Percentiles rank a stretch among this genome's conserved stretches.
phyloP scores from a whole-genome alignment of 2,113 vertebrate species.

The Cheirogaleus medius region DNA sequence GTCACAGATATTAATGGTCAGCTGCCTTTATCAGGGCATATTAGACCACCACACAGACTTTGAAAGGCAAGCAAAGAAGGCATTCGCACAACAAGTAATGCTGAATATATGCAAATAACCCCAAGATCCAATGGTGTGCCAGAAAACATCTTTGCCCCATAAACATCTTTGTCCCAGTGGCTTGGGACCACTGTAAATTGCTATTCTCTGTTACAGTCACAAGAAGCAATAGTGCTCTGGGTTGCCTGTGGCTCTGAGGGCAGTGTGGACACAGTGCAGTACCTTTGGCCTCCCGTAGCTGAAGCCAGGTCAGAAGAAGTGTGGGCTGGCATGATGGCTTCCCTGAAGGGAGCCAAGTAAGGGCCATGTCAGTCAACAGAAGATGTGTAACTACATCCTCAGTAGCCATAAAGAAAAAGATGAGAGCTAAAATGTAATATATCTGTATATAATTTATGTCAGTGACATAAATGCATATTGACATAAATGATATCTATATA shows the following conservation, averaged over 20 bases:
- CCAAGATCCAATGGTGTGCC: background rate
- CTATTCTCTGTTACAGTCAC: background rate
- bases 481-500: background rate
- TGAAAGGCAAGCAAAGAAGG: background rate
- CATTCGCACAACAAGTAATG: background rate
- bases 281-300: background rate
- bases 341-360: background rate
- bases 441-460: background rate
- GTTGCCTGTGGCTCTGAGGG: background rate
- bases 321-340: background rate
- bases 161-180: no score
- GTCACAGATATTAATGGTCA: background rate
- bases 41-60: background rate
- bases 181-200: background rate
- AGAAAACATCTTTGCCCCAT: background rate
- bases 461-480: no score
- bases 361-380: background rate
- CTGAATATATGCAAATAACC: background rate
- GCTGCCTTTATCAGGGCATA: background rate
- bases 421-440: background rate
- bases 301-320: background rate
- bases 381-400: background rate
- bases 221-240: background rate
- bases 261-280: background rate
- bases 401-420: background rate